A percentile compares a stretch with the other conserved stretches of the same genome.
These are phyloP conservation scores for Dorcus hopei DNA, from an alignment of 2,888 invertebrate species.

Conservation along the genomic window DNA sequence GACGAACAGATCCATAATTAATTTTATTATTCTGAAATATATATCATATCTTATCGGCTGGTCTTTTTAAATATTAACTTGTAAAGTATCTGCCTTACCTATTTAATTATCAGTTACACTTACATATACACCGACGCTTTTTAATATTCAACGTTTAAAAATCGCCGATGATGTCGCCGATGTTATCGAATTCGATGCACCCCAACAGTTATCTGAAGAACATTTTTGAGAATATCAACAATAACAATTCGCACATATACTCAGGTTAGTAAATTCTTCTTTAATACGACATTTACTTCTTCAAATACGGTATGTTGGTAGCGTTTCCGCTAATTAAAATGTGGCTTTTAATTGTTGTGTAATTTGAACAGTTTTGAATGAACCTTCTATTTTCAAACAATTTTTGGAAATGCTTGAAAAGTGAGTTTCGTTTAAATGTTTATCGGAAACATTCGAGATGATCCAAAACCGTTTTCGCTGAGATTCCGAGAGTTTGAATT, in stretches of 20 bases:
- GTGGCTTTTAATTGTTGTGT: too few species aligned
- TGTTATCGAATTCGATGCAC: conserved; percentile 18
- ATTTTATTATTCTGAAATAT: conserved; percentile 27
- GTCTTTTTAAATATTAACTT: conserved; percentile 19
- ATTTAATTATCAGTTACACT: conserved; percentile 44
- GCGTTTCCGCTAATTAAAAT: too few species aligned
- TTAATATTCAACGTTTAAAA: conserved; percentile 42
- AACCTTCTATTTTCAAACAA: too few species aligned
- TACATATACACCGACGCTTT: conserved; percentile 44
- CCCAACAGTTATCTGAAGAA: conserved; percentile 17
- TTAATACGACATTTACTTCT: neutral
- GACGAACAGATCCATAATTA: conserved; percentile 13
- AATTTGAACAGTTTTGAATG: too few species aligned
- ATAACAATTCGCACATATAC: conserved; percentile 10
- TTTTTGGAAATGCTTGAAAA: too few species aligned
- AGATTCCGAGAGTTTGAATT: too few species aligned
- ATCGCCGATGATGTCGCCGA: conserved; percentile 20
- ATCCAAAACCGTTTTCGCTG: too few species aligned
- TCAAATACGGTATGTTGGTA: too few species aligned
- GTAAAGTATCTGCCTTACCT: conserved; percentile 36
- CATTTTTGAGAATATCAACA: conserved; percentile 17
- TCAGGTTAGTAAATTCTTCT: conserved; percentile 16
- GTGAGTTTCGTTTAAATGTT: too few species aligned
- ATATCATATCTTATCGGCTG: conserved; percentile 35
- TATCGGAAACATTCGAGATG: too few species aligned